These are phyloP conservation scores for Caligus rogercresseyi DNA, from an alignment of 1,140 invertebrate genomes.

Conservation along the genomic window DNA sequence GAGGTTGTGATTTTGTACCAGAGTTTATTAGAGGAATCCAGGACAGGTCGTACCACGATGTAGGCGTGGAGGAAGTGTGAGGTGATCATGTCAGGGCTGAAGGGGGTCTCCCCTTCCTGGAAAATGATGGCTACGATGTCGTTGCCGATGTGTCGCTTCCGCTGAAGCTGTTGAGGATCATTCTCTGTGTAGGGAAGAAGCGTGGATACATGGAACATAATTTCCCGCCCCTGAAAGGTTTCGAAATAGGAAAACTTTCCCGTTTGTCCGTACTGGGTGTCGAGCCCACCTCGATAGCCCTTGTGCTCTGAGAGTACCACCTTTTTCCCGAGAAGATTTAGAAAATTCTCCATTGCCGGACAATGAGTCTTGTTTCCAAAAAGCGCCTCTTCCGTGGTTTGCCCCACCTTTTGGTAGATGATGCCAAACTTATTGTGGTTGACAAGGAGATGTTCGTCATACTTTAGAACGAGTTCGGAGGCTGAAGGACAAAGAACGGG, in stretches of 20 bases:
- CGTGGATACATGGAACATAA: slow-evolving; percentile 93
- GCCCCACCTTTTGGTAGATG: slow-evolving; percentile 83
- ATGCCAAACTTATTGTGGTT: slow-evolving; percentile 94
- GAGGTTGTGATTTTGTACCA: slow-evolving; percentile 81
- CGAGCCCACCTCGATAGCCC: slow-evolving; percentile 70
- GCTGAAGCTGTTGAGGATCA: slow-evolving; percentile 79
- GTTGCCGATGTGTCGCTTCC: slow-evolving; percentile 88
- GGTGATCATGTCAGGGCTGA: slow-evolving; percentile 94
- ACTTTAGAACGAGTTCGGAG: slow-evolving; percentile 71
- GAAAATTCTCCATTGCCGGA: slow-evolving; percentile 75
- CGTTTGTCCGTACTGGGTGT: slow-evolving; percentile 81
- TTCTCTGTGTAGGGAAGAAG: slow-evolving; percentile 73
- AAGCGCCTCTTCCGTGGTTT: slow-evolving; percentile 82
- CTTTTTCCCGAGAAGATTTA: slow-evolving; percentile 30
- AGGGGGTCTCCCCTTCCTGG: slow-evolving; percentile 91
- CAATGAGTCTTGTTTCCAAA: slow-evolving; percentile 73
- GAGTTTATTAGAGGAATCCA: slow-evolving; percentile 59
- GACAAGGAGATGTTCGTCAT: slow-evolving; percentile 89
- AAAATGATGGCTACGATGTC: slow-evolving; percentile 97
- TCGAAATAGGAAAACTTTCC: slow-evolving; percentile 84
- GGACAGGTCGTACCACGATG: slow-evolving; percentile 76
- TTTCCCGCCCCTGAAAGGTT: slow-evolving; percentile 65
- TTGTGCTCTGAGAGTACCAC: slow-evolving; percentile 10
- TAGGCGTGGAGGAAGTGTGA: slow-evolving; percentile 93
- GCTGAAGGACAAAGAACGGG: slow-evolving; percentile 65